Evolutionary conservation across 2,797 vertebrate species (phyloP).

Genomic region (Tenualosa thibaudeaui): DNA sequence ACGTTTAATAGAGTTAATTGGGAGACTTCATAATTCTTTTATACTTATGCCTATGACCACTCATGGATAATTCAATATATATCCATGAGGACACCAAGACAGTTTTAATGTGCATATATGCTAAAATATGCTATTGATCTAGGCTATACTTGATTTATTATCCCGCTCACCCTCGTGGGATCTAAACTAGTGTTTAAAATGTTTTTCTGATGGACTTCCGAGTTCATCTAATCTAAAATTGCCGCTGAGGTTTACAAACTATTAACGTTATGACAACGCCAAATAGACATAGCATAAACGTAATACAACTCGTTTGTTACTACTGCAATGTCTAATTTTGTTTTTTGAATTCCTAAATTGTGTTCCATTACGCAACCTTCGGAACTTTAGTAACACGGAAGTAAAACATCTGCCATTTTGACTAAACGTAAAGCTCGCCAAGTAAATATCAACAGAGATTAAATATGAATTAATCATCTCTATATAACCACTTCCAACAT

Average conservation of each 20-base stretch:
- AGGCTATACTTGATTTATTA: no score
- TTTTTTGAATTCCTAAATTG: not conserved
- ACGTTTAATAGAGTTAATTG: not conserved
- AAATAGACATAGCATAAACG: no score
- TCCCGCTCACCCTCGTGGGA: not conserved
- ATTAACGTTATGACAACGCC: no score
- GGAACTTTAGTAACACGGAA: not conserved
- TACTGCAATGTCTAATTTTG: not conserved
- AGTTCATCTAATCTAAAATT: no score
- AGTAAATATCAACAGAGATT: not conserved
- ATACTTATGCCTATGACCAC: no score
- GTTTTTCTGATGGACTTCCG: no score
- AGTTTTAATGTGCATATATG: not conserved
- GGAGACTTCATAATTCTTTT: not conserved
- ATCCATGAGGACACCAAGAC: not conserved
- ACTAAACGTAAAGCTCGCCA: not conserved
- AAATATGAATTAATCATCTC: not conserved
- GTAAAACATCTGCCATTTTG: not conserved
- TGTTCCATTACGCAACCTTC: not conserved
- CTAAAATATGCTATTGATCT: no score
- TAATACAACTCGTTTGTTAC: no score
- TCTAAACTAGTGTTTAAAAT: not conserved
- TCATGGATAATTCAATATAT: not conserved
- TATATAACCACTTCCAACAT: not conserved
- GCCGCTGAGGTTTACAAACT: no score